Base-by-base conservation (phyloP, 2,797 vertebrate species). In the Poliocrania exsul region DNA sequence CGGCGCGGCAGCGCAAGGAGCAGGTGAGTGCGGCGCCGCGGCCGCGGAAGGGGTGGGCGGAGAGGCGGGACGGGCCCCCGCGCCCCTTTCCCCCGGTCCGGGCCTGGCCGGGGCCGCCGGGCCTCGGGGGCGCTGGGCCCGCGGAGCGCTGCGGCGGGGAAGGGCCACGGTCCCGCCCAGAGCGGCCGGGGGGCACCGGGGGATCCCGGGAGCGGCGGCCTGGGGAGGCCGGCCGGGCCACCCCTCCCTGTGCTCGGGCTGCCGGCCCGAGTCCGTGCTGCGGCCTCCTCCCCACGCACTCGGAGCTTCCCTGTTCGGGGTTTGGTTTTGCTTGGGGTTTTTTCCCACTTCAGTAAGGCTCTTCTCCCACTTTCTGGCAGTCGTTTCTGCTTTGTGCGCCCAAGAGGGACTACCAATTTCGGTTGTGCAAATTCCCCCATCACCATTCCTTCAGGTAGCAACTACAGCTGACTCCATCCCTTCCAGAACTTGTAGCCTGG, bases 1-100 rank as follows among this genome's bases (percentile, higher is more conserved):
- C 77, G 74, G 87, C 64, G 62, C 92, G 93, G 58, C 73, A 74
- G 90, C 79, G 94, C 65, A 95, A 86, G 90, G 94, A 96, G 67
- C 96, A 92, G 96, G 95, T 94, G 94, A 93, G 95, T 93, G 88
- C 42, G 58, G 75, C 33, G 47, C 7, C 0, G 5, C 38, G 73
- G 86, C 16, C 18, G 38, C 75, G 86, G 42, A 28, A 81, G 33
- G 50, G 7, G 74, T 17, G 28, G 69, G 25, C 18, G n/a, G 58
- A 15, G 24, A 19, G 64, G 62, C 31, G 35, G 54, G 31, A 26
- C 17, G 50, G 28, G 10, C 24, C 24, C 42, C 42, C 17, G 42
- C 42, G 42, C 17, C 42, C 42, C 42, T 18, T 44, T 44, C 17
- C 17, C 44, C 44, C 44, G 12, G 47, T 5, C 47, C 13, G 7